A percentile compares a stretch with the other conserved stretches of the same genome.
These are phyloP conservation scores for Brachypalpus laphriformis DNA, from an alignment of 2,888 invertebrate genomes.

Conservation along the genomic window DNA sequence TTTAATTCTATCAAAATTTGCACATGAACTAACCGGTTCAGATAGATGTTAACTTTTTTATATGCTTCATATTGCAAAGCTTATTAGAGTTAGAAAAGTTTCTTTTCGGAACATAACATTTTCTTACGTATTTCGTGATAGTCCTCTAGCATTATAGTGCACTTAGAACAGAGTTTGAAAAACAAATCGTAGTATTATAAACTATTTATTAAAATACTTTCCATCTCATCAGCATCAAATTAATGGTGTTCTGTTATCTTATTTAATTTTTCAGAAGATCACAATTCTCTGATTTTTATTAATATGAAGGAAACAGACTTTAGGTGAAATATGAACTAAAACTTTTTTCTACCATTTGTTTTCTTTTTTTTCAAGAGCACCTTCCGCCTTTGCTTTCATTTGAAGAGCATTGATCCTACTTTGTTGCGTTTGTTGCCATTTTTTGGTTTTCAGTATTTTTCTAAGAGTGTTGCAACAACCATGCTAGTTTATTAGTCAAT, in stretches of 20 bases:
- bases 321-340: constrained; percentile 62
- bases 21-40: no score
- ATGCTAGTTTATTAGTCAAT: constrained; percentile 26
- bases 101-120: no score
- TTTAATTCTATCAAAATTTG: no score
- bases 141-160: not conserved
- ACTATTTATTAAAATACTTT: not conserved
- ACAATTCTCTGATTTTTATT: constrained; percentile 73
- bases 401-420: constrained; percentile 36
- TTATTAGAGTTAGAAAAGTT: no score
- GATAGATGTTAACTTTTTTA: no score
- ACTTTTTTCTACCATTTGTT: constrained; percentile 38
- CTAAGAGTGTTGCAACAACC: constrained; percentile 15
- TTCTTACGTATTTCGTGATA: not conserved
- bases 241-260: constrained; percentile 58
- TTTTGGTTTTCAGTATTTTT: constrained; percentile 10
- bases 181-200: not conserved
- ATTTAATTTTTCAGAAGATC: constrained; percentile 72
- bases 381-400: constrained; percentile 62
- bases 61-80: no score
- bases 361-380: constrained; percentile 38
- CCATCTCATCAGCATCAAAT: constrained; percentile 18
- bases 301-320: constrained; percentile 68
- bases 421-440: constrained; percentile 31
- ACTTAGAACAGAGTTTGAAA: not conserved